A percentile compares a stretch with the other conserved stretches of the same genome.
Conservation (phyloP, 2,888 invertebrate genomes). For the Coelinius sp. region DNA sequence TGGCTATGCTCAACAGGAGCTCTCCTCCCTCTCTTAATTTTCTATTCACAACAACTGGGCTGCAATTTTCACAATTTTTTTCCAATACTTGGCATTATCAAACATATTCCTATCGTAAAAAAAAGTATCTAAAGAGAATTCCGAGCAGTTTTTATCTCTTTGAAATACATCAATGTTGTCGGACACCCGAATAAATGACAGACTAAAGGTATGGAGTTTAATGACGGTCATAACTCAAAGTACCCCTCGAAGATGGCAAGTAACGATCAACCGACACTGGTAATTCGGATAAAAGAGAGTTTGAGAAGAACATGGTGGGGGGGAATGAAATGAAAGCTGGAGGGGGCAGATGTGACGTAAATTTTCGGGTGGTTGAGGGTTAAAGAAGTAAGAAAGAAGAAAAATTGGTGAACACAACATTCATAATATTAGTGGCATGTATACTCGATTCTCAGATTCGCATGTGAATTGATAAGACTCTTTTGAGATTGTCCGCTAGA, state of each 20-base stretch:
- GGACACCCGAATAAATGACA: slow-evolving; percentile 28
- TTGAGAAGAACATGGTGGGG: not conserved
- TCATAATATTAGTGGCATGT: no score
- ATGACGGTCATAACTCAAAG: slow-evolving; percentile 23
- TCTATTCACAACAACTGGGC: slow-evolving; percentile 37
- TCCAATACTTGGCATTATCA: not conserved
- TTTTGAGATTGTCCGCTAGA: no score
- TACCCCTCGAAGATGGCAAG: slow-evolving; percentile 20
- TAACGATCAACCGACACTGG: slow-evolving; percentile 5
- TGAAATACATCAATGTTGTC: slow-evolving; percentile 21
- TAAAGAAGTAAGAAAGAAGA: not conserved
- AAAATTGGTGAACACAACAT: no score
- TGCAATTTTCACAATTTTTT: slow-evolving; percentile 14
- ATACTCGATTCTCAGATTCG: no score
- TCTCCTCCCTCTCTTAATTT: slow-evolving; percentile 37
- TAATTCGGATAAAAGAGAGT: slow-evolving; percentile 16
- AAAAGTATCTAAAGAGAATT: not conserved
- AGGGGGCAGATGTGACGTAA: not conserved
- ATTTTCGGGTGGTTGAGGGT: not conserved
- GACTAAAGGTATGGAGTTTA: slow-evolving; percentile 8
- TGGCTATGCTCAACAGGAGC: slow-evolving; percentile 44
- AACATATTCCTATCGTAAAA: not conserved
- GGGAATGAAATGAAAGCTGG: not conserved
- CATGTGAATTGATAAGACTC: no score
- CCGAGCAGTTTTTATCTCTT: not conserved